Evolutionary conservation across 2,888 invertebrate species (phyloP).

Genomic region (Orthosia cruda): DNA sequence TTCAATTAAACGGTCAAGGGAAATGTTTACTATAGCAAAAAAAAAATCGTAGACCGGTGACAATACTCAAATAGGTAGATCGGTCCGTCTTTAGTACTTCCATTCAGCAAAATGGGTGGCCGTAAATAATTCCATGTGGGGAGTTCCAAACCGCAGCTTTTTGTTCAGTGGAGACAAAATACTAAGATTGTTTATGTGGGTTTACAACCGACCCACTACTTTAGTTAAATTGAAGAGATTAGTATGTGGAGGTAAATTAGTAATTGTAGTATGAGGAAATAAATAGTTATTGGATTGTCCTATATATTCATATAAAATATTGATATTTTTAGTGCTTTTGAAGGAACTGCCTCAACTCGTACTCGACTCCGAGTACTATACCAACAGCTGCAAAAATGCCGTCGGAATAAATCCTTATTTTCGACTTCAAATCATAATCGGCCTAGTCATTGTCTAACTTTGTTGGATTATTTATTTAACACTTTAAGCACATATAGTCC

Average conservation of each 20-base stretch:
- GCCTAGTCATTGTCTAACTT: no score
- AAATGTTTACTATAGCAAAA: not conserved
- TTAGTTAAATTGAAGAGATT: not conserved
- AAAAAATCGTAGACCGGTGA: not conserved
- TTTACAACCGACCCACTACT: not conserved
- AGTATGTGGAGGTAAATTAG: not conserved
- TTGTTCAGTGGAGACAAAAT: constrained; percentile 23
- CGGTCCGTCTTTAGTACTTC: constrained; percentile 16
- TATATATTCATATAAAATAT: no score
- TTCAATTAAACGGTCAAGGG: not conserved
- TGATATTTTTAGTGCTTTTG: no score
- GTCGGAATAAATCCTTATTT: no score
- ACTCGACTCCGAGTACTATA: no score
- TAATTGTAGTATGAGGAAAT: not conserved
- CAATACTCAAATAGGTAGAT: not conserved
- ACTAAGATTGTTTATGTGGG: constrained; percentile 13
- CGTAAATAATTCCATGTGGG: constrained; percentile 39
- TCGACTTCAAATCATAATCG: no score
- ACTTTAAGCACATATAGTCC: no score
- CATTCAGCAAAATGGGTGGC: constrained; percentile 34
- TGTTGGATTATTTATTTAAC: no score
- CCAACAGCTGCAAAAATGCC: no score
- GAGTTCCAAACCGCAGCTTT: constrained; percentile 15
- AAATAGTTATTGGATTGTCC: no score
- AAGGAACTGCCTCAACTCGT: no score